phyloP scores from a whole-genome alignment of 1,140 invertebrate genomes.

The Drosophila asahinai region DNA sequence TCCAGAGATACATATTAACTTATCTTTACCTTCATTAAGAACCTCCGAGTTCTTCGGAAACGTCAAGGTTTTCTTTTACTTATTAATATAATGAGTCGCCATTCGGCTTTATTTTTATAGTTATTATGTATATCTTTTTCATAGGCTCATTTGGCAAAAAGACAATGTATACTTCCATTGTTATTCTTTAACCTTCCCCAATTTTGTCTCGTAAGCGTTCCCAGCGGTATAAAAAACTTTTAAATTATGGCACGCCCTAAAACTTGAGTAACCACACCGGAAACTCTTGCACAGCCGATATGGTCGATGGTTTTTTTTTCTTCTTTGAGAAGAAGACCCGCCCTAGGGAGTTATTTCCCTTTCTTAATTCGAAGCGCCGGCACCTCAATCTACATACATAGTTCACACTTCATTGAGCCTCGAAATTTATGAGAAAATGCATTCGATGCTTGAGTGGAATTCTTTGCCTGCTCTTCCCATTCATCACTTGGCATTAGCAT shows the following conservation, averaged over 20 bases:
- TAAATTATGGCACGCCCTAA: conserved; percentile 58
- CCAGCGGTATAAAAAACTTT: conserved; percentile 15
- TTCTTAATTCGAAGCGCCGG: conserved; percentile 28
- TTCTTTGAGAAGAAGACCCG: conserved; percentile 21
- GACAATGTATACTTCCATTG: conserved; percentile 23
- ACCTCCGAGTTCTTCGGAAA: conserved; percentile 3
- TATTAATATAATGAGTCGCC: conserved; percentile 6
- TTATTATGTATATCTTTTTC: conserved; percentile 17
- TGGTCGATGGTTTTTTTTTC: conserved; percentile 20
- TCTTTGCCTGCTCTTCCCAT: conserved; percentile 26
- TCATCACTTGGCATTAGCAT: conserved; percentile 30
- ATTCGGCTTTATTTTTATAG: conserved; percentile 6
- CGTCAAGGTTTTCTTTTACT: conserved; percentile 17
- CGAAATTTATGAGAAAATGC: conserved; percentile 38
- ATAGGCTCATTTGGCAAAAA: conserved; percentile 24
- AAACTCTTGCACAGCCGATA: conserved; percentile 52
- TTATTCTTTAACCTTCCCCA: conserved; percentile 37
- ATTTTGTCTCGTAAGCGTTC: conserved; percentile 44
- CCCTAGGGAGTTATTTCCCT: conserved; percentile 24
- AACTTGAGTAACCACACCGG: conserved; percentile 51
- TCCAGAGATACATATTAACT: neutral
- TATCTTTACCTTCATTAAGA: neutral
- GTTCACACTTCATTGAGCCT: conserved; percentile 69
- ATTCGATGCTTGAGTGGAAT: conserved; percentile 14
- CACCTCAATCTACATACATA: conserved; percentile 52